A percentile compares a stretch with the other conserved stretches of the same genome.
Evolutionary conservation across 2,797 vertebrate genomes (phyloP).

Genomic region (Eulemur coronatus): DNA sequence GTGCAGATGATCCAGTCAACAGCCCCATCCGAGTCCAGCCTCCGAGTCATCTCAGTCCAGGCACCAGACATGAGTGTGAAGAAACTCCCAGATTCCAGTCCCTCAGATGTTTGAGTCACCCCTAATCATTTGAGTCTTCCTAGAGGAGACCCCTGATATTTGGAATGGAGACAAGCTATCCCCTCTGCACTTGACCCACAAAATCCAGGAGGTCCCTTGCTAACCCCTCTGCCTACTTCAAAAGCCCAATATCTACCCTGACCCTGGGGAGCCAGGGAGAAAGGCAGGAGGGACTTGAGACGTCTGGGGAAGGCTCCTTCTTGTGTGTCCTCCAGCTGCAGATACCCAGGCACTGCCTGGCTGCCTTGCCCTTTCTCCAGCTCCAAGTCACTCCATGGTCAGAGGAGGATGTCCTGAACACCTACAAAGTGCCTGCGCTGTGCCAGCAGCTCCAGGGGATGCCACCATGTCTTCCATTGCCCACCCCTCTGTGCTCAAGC

Average conservation of each 20-base stretch:
- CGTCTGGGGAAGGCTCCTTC: neutral
- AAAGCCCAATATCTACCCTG: neutral
- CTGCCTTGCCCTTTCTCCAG: neutral
- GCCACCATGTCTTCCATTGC: neutral
- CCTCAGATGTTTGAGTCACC: neutral
- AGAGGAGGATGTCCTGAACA: neutral
- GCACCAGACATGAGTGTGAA: neutral
- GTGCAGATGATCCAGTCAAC: neutral
- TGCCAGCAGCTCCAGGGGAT: neutral
- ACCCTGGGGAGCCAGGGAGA: neutral
- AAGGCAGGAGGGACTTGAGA: neutral
- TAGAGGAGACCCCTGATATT: neutral
- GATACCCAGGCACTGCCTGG: neutral
- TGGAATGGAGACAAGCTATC: neutral
- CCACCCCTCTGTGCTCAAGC: neutral
- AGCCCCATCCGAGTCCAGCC: too few species aligned
- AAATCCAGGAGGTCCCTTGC: neutral
- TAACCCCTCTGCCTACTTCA: neutral
- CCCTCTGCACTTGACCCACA: neutral
- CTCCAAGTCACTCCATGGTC: neutral
- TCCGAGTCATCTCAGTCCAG: neutral
- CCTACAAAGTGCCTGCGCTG: neutral
- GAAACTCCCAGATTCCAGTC: neutral
- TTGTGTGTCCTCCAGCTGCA: neutral
- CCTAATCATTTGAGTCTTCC: neutral